Conservation (phyloP, 2,113 vertebrate genomes). For the Tyto alba region DNA sequence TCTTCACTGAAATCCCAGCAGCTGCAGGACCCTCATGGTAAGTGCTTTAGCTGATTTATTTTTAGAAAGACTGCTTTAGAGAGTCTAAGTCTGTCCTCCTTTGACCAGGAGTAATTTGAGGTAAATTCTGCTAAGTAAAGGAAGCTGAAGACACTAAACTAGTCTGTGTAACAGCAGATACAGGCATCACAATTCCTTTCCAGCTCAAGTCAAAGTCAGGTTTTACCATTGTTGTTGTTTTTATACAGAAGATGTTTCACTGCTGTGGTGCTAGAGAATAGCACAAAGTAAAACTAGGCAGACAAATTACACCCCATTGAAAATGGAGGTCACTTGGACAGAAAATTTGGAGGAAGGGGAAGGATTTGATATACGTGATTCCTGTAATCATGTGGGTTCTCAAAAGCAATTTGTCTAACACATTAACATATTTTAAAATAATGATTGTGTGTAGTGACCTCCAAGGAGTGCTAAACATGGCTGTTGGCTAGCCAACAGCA, state of each 20-base stretch:
- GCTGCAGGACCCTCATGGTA: not conserved
- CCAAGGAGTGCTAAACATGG: not conserved
- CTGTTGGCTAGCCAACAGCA: not conserved
- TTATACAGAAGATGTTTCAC: not conserved
- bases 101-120: not conserved
- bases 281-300: not conserved
- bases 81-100: not conserved
- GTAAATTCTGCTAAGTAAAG: not conserved
- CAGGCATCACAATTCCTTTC: not conserved
- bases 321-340: not conserved
- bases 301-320: not conserved
- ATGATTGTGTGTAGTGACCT: not conserved
- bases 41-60: not conserved
- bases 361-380: not conserved
- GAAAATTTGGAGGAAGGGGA: not conserved
- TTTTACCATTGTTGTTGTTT: not conserved
- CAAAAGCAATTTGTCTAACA: not conserved
- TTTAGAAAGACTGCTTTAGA: not conserved
- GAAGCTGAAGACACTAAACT: not conserved
- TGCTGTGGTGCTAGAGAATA: not conserved
- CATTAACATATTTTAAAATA: not conserved
- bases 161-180: not conserved
- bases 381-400: not conserved
- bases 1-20: conserved; percentile 25
- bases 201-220: not conserved